phyloP scores from a whole-genome alignment of 2,888 invertebrate species.

The Anoncus sp. region DNA sequence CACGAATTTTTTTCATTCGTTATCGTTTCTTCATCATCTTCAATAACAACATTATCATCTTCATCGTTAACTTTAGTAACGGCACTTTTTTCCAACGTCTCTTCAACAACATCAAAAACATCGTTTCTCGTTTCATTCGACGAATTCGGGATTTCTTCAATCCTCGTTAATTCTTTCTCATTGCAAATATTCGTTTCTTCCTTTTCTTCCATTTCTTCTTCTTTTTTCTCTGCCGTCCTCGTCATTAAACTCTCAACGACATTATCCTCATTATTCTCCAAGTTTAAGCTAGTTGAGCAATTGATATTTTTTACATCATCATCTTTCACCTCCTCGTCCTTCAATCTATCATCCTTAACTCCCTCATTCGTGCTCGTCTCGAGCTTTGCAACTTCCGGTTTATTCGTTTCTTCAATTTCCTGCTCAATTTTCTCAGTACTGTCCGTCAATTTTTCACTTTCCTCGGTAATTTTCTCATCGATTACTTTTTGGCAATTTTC shows the following conservation, averaged over 20 bases:
- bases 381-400: constrained; percentile 58
- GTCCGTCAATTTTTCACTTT: background rate
- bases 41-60: constrained; percentile 78
- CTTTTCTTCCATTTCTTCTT: constrained; percentile 40
- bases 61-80: constrained; percentile 19
- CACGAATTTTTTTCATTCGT: constrained; percentile 77
- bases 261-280: constrained; percentile 72
- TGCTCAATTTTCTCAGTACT: background rate
- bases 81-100: constrained; percentile 16
- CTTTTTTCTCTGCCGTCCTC: constrained; percentile 64
- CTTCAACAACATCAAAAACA: constrained; percentile 54
- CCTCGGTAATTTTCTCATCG: no score
- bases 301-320: constrained; percentile 76
- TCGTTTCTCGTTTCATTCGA: no score
- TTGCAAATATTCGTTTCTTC: constrained; percentile 60
- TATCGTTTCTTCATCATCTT: constrained; percentile 73
- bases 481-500: no score
- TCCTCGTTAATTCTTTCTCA: constrained; percentile 58
- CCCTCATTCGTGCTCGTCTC: constrained; percentile 71
- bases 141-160: constrained; percentile 82
- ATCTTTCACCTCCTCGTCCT: constrained; percentile 74
- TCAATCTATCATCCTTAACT: constrained; percentile 81
- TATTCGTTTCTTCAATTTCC: background rate
- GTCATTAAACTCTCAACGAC: constrained; percentile 58
- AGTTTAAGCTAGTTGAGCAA: constrained; percentile 81